Evolutionary conservation across 2,113 vertebrate genomes (phyloP).

Genomic region (Erythrocercus mccallii): DNA sequence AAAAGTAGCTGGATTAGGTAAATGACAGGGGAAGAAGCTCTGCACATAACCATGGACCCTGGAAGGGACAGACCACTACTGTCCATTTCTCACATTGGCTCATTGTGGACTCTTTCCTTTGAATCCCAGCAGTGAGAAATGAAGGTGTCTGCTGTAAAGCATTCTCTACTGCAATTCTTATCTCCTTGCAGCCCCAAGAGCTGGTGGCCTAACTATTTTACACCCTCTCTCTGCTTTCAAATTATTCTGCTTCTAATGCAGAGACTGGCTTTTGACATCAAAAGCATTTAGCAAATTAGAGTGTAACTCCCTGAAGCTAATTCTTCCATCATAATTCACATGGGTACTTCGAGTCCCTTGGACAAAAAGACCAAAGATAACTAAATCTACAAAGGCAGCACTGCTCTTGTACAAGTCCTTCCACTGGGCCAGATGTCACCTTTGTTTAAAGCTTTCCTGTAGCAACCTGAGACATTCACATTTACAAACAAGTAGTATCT

Average conservation of each 20-base stretch:
- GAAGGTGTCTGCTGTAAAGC: neutral
- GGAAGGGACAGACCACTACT: neutral
- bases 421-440: neutral
- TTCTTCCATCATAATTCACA: neutral
- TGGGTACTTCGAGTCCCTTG: neutral
- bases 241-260: neutral
- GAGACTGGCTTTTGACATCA: neutral
- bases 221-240: neutral
- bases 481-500: neutral
- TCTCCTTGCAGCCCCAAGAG: neutral
- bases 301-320: neutral
- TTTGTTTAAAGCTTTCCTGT: neutral
- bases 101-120: neutral
- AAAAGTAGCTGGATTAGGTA: neutral
- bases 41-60: neutral
- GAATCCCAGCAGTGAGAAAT: neutral
- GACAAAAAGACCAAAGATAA: neutral
- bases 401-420: neutral
- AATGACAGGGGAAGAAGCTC: neutral
- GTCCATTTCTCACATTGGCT: neutral
- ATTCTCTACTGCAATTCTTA: neutral
- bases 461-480: neutral
- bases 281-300: conserved; percentile 21
- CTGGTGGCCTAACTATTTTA: neutral
- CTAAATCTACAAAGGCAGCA: neutral